Base-by-base conservation (phyloP, 2,797 vertebrate genomes). In the Distichodus sexfasciatus region DNA sequence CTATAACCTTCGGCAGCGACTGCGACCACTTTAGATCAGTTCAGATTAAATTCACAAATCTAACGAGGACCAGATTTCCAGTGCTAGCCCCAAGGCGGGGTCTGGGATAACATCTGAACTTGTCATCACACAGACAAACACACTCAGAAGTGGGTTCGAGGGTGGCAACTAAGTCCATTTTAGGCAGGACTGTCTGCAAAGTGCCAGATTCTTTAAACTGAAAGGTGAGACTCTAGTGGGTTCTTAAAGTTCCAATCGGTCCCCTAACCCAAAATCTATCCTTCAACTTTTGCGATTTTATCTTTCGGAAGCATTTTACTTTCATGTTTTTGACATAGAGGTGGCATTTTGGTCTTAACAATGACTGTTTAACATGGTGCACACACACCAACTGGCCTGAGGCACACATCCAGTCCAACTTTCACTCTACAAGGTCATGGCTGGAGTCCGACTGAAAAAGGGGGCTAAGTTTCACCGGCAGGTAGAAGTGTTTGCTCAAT, bases 391-490 rank as follows among this genome's bases (percentile, higher is more conserved):
- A 58, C 26, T 41, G 4, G 15, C 41, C 9, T 9, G 11, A 21
- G n/a, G 57, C 33, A 68, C 47, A 53, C 53, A 65, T 11, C 21
- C 15, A 64, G 40, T 59, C 62, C 14, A 59, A 62, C 57, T 43
- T 58, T 62, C 47, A 57, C 48, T 46, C 19, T 47, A 61, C 67
- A 77, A 77, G 76, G 76, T 77, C 71, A 74, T 48, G 41, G 71
- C 48, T 23, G 29, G 75, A 50, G 63, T 40, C 28, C 50, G 53
- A 36, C 54, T 29, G 50, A 55, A 36, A 55, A n/a, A n/a, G n/a
- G n/a, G n/a, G 67, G 59, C 71, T 48, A 69, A 68, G 75, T 71
- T 71, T 76, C 74, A 76, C 24, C 43, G 38, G 65, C 74, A 76
- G 74, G 53, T 76, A 72, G 33, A 38, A 65, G 65, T 72, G 69